Evolutionary conservation across 2,797 vertebrate genomes (phyloP), one percentile per base, ranked within the genome.

Genomic region (Falco columbarius): DNA sequence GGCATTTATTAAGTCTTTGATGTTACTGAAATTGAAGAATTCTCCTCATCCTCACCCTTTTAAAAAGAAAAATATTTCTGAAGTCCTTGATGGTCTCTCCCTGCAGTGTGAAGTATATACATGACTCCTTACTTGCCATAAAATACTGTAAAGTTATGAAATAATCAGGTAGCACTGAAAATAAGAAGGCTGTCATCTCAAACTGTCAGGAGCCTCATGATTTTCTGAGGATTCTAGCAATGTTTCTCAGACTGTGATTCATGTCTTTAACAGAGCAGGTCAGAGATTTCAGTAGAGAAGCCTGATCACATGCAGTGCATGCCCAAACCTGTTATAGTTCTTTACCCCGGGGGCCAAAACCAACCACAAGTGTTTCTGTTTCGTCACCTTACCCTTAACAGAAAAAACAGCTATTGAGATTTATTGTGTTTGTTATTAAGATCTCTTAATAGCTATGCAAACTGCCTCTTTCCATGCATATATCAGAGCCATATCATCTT

Each of bases 371-470:
- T 58, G n/a, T 94, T 95, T 91, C 80, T 95, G 30, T 90, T 95
- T 94, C 30, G 0, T 93, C 90, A 92, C 72, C 71, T 84, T 86
- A 70, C 32, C 55, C 70, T 81, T 89, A 92, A 89, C 74, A 89
- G 67, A 81, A 90, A 87, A 73, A 92, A 46, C 52, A 93, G 32
- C 81, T 81, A 95, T 90, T 94, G 82, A 86, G 67, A 74, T 90
- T 92, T 89, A 90, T 91, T 58, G 63, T 87, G 83, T 70, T 95
- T 95, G 44, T 96, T 93, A 76, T 84, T 95, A 90, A 92, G 59
- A 79, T 92, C 24, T 91, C 67, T 76, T 93, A 91, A 91, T 82
- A 86, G 77, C 86, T 85, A 81, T 94, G 86, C 84, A 93, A 97
- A 97, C 11, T 77, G 18, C 26, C 52, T 86, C 38, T 63, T 95